Percentiles rank a stretch among this genome's conserved stretches.
Evolutionary conservation across 2,797 vertebrate species (phyloP).

Genomic region (Poeciliopsis turneri): DNA sequence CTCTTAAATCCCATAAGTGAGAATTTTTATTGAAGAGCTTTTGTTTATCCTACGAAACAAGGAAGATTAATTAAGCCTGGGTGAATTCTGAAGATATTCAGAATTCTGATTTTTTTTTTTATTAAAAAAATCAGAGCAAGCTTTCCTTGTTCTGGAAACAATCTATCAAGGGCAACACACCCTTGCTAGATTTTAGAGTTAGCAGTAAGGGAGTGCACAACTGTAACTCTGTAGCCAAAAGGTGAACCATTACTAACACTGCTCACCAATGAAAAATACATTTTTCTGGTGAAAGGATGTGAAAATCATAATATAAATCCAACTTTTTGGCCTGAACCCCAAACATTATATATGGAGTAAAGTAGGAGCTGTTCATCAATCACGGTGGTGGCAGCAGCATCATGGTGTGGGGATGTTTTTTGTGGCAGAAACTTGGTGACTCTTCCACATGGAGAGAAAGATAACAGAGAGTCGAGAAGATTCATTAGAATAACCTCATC

Average conservation of each 20-base stretch:
- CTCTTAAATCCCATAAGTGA: not conserved
- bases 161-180: too few relatives aligned
- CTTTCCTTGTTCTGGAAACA: not conserved
- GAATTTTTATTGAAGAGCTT: not conserved
- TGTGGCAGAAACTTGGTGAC: not conserved
- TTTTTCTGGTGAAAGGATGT: not conserved
- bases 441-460: not conserved
- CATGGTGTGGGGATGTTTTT: not conserved
- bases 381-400: not conserved
- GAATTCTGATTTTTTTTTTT: too few relatives aligned
- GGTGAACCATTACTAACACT: not conserved
- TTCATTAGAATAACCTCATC: not conserved
- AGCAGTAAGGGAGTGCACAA: too few relatives aligned
- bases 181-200: not conserved
- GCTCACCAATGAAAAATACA: not conserved
- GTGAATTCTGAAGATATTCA: not conserved
- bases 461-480: not conserved
- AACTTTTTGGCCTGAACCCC: not conserved
- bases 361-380: not conserved
- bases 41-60: not conserved
- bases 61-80: not conserved
- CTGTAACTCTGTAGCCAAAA: not conserved
- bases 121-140: not conserved
- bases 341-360: not conserved
- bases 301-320: not conserved